Conservation (phyloP, 2,797 vertebrate species). For the Chrosomus eos region DNA sequence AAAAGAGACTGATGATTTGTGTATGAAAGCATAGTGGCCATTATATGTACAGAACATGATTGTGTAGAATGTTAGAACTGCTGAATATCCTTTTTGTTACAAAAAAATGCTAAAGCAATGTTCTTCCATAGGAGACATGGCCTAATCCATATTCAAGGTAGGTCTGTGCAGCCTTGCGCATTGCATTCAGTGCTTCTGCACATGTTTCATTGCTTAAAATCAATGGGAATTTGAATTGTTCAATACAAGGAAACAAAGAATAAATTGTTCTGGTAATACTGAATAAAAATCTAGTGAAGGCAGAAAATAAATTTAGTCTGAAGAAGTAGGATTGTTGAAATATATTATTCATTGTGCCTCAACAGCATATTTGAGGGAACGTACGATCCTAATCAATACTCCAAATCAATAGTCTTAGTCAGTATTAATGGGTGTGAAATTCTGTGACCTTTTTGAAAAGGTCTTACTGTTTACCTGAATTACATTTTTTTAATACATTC, state of each 20-base stretch:
- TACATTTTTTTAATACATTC: slow-evolving; percentile 33
- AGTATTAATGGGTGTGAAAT: slow-evolving; percentile 51
- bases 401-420: slow-evolving; percentile 1
- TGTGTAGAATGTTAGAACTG: neutral
- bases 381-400: neutral
- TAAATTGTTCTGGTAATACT: neutral
- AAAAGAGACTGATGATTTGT: slow-evolving; percentile 15
- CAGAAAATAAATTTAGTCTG: neutral
- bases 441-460: slow-evolving; percentile 38
- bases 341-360: neutral
- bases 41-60: neutral
- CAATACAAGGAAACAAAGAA: slow-evolving; percentile 16
- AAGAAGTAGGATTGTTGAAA: neutral
- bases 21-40: neutral
- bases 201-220: slow-evolving; percentile 22
- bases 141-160: neutral
- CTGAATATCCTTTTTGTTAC: neutral
- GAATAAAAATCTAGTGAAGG: too few species aligned
- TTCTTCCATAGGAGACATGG: neutral
- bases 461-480: slow-evolving; percentile 59
- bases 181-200: neutral
- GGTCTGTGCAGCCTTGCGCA: neutral
- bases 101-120: slow-evolving; percentile 5
- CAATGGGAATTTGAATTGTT: slow-evolving; percentile 22
- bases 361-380: neutral